Evolutionary conservation across 2,888 invertebrate genomes (phyloP).

Genomic region (Nasonia oneida): DNA sequence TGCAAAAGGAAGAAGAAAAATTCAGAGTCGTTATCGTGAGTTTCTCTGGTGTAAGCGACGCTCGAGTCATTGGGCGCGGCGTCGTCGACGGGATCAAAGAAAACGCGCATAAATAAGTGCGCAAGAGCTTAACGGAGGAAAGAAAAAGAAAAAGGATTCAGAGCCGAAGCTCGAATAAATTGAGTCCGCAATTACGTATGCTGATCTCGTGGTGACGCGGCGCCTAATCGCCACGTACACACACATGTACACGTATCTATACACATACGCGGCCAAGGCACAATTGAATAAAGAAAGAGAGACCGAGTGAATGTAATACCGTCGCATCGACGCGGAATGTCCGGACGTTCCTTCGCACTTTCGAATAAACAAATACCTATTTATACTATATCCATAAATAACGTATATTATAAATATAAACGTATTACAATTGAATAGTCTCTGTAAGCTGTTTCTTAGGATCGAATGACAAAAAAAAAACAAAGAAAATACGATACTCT

Average conservation of each 20-base stretch:
- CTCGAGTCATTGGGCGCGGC: slow-evolving; percentile 71
- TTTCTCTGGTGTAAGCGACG: slow-evolving; percentile 64
- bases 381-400: slow-evolving; percentile 10
- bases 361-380: slow-evolving; percentile 29
- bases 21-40: slow-evolving; percentile 37
- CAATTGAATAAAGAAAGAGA: slow-evolving; percentile 30
- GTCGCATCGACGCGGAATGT: slow-evolving; percentile 45
- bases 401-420: not conserved
- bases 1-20: slow-evolving; percentile 23
- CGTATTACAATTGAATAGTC: slow-evolving; percentile 30
- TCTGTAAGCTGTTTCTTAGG: slow-evolving; percentile 51
- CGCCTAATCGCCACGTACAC: slow-evolving; percentile 36
- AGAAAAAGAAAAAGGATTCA: slow-evolving; percentile 5
- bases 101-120: not conserved
- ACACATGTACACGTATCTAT: not conserved
- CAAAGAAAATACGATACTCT: slow-evolving; percentile 68
- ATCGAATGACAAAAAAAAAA: slow-evolving; percentile 41
- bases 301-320: slow-evolving; percentile 19
- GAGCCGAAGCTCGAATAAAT: slow-evolving; percentile 55
- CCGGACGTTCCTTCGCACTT: slow-evolving; percentile 55
- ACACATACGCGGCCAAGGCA: slow-evolving; percentile 34
- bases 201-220: slow-evolving; percentile 31
- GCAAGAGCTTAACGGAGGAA: not conserved
- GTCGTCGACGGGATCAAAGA: slow-evolving; percentile 61
- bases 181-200: slow-evolving; percentile 40